These are phyloP conservation scores for Drosophila sordidapex DNA, from an alignment of 2,888 invertebrate genomes.

Conservation along the genomic window DNA sequence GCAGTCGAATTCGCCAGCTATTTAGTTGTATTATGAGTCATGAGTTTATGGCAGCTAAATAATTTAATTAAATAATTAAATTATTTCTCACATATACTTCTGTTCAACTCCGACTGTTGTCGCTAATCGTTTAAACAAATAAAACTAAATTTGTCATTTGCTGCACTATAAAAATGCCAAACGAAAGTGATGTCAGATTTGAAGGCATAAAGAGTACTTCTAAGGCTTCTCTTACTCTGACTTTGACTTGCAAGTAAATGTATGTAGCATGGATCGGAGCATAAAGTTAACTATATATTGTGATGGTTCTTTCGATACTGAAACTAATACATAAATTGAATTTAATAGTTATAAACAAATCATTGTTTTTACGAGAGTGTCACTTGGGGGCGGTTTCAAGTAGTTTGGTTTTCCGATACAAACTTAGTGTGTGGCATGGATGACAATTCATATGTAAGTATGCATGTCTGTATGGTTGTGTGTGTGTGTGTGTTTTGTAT, in stretches of 20 bases:
- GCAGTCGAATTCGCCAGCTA: neutral
- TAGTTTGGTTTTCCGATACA: slow-evolving; percentile 30
- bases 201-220: neutral
- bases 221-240: neutral
- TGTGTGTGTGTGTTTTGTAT: slow-evolving; percentile 43
- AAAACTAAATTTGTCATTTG: neutral
- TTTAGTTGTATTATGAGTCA: neutral
- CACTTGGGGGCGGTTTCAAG: slow-evolving; percentile 52
- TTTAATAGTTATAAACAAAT: slow-evolving; percentile 37
- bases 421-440: slow-evolving; percentile 22
- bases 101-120: neutral
- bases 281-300: neutral
- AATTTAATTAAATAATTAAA: neutral
- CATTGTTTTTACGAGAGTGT: slow-evolving; percentile 48
- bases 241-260: neutral
- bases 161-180: neutral
- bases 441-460: slow-evolving; percentile 12
- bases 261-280: neutral
- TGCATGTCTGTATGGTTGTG: slow-evolving; percentile 8
- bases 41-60: neutral
- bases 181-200: neutral
- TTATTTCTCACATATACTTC: neutral
- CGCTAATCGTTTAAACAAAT: neutral
- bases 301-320: slow-evolving; percentile 20
- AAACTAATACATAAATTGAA: slow-evolving; percentile 28